Percentiles rank a stretch among this genome's conserved stretches.
Evolutionary conservation across 2,113 vertebrate species (phyloP).

Genomic region (Herpailurus yagouaroundi): DNA sequence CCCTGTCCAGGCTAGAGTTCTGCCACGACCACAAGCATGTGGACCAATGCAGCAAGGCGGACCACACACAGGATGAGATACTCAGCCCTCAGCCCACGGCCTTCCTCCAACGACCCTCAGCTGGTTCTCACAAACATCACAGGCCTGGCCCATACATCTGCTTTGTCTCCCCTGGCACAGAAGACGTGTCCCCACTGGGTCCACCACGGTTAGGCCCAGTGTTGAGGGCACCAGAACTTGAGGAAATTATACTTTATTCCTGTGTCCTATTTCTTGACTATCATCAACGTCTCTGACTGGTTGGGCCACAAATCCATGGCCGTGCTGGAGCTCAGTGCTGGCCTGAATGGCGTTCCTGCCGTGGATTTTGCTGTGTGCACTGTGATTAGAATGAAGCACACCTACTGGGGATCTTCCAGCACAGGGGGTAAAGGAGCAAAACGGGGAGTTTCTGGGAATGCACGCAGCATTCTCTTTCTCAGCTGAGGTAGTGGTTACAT

Average conservation of each 20-base stretch:
- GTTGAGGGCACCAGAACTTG: background rate
- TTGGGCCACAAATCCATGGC: background rate
- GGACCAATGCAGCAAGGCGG: background rate
- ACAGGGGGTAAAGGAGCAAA: background rate
- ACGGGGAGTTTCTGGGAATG: background rate
- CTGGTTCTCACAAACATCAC: background rate
- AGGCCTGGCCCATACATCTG: background rate
- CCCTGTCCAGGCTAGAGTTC: background rate
- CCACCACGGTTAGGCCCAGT: background rate
- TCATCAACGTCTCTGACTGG: background rate
- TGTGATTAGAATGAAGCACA: background rate
- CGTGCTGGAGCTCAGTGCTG: background rate
- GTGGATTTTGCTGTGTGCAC: background rate
- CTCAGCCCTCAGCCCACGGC: background rate
- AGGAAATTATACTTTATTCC: background rate
- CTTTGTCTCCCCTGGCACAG: background rate
- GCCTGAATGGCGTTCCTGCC: background rate
- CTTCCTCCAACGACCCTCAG: background rate
- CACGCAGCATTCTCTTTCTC: background rate
- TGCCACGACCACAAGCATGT: background rate
- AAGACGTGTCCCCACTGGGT: background rate
- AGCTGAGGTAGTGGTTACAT: background rate
- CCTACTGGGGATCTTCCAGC: background rate
- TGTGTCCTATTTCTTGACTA: background rate
- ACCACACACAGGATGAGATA: background rate